These are phyloP conservation scores for Aphrophora alni DNA, from an alignment of 2,888 invertebrate species.

Conservation along the genomic window DNA sequence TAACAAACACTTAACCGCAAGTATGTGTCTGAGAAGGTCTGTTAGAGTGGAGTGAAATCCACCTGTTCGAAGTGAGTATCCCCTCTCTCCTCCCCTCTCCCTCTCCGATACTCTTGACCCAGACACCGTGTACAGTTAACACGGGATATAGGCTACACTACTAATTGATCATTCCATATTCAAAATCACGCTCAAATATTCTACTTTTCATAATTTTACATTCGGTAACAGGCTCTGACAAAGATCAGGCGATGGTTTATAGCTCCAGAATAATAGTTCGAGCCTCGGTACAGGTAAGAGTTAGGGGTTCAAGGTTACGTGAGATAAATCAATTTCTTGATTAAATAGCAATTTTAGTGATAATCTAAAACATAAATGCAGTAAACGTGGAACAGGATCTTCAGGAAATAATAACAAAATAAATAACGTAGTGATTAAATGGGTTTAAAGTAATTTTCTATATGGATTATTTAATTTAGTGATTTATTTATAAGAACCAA, in stretches of 20 bases:
- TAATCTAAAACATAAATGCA: no score
- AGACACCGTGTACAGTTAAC: slow-evolving; percentile 4
- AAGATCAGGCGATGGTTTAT: not conserved
- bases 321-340: no score
- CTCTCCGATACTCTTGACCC: not conserved
- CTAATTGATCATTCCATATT: slow-evolving; percentile 9
- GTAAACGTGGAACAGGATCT: no score
- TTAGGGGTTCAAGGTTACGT: no score
- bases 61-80: not conserved
- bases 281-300: no score
- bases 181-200: slow-evolving; percentile 9
- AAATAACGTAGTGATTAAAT: no score
- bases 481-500: no score
- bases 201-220: not conserved
- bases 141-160: not conserved
- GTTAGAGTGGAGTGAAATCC: not conserved
- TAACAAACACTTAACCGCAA: slow-evolving; percentile 2
- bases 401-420: no score
- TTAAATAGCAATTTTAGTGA: no score
- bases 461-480: no score
- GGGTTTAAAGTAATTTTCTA: no score
- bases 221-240: not conserved
- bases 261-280: no score
- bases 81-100: not conserved
- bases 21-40: slow-evolving; percentile 6